These are phyloP conservation scores for Eidolon helvum DNA, from an alignment of 2,113 vertebrate species.

Conservation along the genomic window DNA sequence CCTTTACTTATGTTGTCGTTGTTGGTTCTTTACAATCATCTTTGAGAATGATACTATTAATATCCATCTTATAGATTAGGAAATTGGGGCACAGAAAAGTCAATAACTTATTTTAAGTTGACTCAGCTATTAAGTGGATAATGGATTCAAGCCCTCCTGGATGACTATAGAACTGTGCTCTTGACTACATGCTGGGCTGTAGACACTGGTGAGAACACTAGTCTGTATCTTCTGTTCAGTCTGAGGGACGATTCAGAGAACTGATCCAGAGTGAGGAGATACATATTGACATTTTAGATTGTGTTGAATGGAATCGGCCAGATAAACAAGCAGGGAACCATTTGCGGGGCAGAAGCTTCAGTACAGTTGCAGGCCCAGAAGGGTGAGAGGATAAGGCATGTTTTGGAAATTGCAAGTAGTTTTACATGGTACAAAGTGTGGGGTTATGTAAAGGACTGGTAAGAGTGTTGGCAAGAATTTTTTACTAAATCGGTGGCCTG, in stretches of 20 bases:
- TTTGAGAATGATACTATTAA: background rate
- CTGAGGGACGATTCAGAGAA: background rate
- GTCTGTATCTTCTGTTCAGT: background rate
- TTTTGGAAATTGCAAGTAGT: background rate
- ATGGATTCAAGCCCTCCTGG: background rate
- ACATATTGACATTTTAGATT: background rate
- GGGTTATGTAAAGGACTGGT: background rate
- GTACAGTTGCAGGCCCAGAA: background rate
- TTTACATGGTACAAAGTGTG: background rate
- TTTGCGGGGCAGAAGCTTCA: background rate
- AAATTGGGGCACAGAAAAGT: background rate
- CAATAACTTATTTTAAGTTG: background rate
- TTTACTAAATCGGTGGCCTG: background rate
- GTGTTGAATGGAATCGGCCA: background rate
- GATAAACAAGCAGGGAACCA: background rate
- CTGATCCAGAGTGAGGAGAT: background rate
- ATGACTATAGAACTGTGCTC: background rate
- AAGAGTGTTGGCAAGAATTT: background rate
- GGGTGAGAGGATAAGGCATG: too few relatives aligned
- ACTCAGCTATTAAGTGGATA: background rate
- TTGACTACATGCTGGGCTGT: background rate
- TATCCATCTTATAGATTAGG: background rate
- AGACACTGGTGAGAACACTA: background rate
- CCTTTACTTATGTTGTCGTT: background rate
- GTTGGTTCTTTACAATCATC: background rate